Evolutionary conservation across 2,113 vertebrate species (phyloP), one percentile per base, ranked within the genome.

Genomic region (Oryzias melastigma): DNA sequence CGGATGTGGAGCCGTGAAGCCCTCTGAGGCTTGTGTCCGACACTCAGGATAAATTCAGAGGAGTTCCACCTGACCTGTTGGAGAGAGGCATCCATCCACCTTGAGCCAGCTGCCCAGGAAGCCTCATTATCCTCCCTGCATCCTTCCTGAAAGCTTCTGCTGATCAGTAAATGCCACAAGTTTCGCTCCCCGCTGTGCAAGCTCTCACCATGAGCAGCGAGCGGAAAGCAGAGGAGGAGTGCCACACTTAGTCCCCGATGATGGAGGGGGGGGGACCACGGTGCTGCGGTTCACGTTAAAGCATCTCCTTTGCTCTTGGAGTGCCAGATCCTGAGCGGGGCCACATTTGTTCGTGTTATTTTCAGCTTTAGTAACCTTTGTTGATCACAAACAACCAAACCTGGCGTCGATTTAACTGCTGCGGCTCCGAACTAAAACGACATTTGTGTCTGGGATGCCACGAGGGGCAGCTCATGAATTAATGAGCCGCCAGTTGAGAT

Each of bases 161-260:
- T 70, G 77, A 76, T 87, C 60, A 35, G 81, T 83, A 88, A 88
- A 89, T 85, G 78, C 80, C 84, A 83, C 64, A 59, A 77, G 70
- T 73, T 63, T 73, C 57, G 19, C 67, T 58, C 65, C 78, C 71
- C 8, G 61, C 83, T 71, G 85, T 54, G 50, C 43, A 62, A 68
- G 74, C 60, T 55, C 68, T 55, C 71, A 14, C 55, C 48, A 41
- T 15, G 45, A 64, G 62, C 48, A 59, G 52, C 69, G 67, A 65
- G 14, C 7, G 7, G 22, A 66, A 58, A 61, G 4, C 20, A 17
- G 46, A 56, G 60, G 35, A 56, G 62, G 52, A 50, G 42, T 49
- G 49, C 14, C 3, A 59, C 13, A 7, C 14, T 46, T 14, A 13
- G 45, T 46, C 12, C 51, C 42, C 19, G 49, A 16, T 12, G 14